Base-by-base conservation (phyloP, 37 sponge, comb jelly and placozoan genomes). In the Beroe forskalii region DNA sequence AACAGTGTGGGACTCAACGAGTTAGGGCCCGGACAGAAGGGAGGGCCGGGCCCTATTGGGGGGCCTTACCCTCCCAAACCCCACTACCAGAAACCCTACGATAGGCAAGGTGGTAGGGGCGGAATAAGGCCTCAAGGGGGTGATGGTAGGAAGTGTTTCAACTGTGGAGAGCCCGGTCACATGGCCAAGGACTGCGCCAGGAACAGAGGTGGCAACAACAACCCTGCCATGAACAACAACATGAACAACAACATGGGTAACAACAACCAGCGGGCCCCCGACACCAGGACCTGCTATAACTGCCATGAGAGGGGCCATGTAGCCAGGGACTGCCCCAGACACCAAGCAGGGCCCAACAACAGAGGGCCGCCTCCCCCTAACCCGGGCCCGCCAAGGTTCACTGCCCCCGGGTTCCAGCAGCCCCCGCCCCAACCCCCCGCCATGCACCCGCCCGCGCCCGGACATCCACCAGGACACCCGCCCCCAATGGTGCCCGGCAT, bases 1-100 rank as follows among this genome's bases (percentile, higher is more conserved):
- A 80, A 80, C 86, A 80, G 86, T 80, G 86, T 80, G 43, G 86
- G 86, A 14, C 86, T 80, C 48, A 80, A 80, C 86, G 86, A 80
- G 86, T 48, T 80, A 3, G 86, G 86, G 9, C 40, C 86, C 48
- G 32, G 32, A 12, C 25, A 64, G 30, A 80, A 80, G 55, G 55
- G 55, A 9, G 38, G 27, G 38, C 38, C 72, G 6, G 55, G 55
- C 12, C 55, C 55, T 12, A 48, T 48, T 6, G 33, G 37, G 19
- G 37, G 33, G 19, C 38, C 72, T 36, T n/a, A 44, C 30, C 86
- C 86, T 9, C 37, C 37, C 55, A 80, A 80, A 25, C 86, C 86
- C n/a, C 86, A 80, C 86, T 80, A 80, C 86, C 86, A 80, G 55
- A 80, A 80, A 43, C 86, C 86, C 40, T 80, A 80, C 31, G 86